Evolutionary conservation across 1,140 invertebrate species (phyloP).

Genomic region (Daktulosphaira vitifoliae): DNA sequence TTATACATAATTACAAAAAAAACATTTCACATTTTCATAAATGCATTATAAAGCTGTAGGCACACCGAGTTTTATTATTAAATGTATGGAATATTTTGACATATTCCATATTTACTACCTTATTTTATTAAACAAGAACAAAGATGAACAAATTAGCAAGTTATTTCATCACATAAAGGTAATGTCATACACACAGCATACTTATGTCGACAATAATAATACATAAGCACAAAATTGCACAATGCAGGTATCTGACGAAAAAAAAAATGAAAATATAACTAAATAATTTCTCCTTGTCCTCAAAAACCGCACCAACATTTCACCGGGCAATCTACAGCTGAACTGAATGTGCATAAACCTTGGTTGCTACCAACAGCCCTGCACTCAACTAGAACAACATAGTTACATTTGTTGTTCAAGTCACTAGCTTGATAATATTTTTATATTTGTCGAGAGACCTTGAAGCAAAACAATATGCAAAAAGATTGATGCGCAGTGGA

Average conservation of each 20-base stretch:
- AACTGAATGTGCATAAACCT: background rate
- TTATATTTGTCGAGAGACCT: slow-evolving; percentile 20
- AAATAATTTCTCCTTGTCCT: slow-evolving; percentile 33
- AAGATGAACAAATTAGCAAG: no score
- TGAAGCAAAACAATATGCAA: background rate
- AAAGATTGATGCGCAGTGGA: no score
- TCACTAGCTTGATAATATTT: background rate
- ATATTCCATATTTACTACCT: no score
- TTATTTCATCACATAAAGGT: no score
- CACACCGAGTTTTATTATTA: no score
- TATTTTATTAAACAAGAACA: no score
- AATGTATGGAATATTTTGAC: no score
- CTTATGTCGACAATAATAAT: background rate
- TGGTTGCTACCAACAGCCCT: slow-evolving; percentile 14
- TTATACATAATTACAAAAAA: no score
- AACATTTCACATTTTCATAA: no score
- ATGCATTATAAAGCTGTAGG: no score
- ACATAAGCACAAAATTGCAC: background rate
- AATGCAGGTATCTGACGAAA: background rate
- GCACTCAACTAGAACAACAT: slow-evolving; percentile 32
- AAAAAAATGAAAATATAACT: slow-evolving; percentile 15
- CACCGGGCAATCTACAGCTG: background rate
- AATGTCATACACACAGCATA: background rate
- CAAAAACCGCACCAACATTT: slow-evolving; percentile 31
- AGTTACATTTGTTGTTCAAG: slow-evolving; percentile 1